These are phyloP conservation scores for Patiria pectinifera DNA, from an alignment of 53 echinoderm and acorn worm species.

Conservation along the genomic window DNA sequence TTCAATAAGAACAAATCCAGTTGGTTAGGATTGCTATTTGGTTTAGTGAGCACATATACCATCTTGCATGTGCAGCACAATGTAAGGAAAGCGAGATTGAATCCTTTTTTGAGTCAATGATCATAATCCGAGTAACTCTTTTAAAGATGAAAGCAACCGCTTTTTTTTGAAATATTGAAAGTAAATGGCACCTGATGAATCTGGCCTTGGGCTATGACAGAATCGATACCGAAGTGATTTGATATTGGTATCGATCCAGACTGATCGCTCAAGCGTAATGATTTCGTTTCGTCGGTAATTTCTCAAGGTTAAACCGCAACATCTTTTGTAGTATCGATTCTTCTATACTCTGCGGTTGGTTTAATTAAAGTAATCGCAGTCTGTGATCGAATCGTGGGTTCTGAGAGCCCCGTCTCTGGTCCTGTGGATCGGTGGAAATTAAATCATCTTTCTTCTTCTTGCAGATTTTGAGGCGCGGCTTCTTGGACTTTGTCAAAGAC, in stretches of 20 bases:
- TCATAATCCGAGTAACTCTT: too few relatives aligned
- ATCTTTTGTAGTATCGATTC: neutral
- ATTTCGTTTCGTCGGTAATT: neutral
- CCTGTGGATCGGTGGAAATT: constrained; percentile 28
- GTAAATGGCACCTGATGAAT: neutral
- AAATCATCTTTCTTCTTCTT: neutral
- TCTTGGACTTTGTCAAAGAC: neutral
- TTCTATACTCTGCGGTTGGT: neutral
- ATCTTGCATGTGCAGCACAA: too few relatives aligned
- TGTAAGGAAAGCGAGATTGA: too few relatives aligned
- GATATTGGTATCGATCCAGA: neutral
- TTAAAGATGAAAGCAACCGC: too few relatives aligned
- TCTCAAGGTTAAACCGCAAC: neutral
- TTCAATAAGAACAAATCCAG: too few relatives aligned
- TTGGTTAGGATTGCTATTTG: too few relatives aligned
- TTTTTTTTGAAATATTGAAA: too few relatives aligned
- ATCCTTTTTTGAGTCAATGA: too few relatives aligned
- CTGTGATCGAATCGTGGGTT: neutral
- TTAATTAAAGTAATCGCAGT: neutral
- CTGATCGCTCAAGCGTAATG: neutral
- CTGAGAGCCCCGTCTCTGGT: neutral
- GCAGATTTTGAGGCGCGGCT: neutral
- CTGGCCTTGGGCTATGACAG: neutral
- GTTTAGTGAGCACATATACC: too few relatives aligned
- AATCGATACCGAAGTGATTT: neutral